Conservation (phyloP, 2,797 vertebrate genomes). For the Pipistrellus pygmaeus region DNA sequence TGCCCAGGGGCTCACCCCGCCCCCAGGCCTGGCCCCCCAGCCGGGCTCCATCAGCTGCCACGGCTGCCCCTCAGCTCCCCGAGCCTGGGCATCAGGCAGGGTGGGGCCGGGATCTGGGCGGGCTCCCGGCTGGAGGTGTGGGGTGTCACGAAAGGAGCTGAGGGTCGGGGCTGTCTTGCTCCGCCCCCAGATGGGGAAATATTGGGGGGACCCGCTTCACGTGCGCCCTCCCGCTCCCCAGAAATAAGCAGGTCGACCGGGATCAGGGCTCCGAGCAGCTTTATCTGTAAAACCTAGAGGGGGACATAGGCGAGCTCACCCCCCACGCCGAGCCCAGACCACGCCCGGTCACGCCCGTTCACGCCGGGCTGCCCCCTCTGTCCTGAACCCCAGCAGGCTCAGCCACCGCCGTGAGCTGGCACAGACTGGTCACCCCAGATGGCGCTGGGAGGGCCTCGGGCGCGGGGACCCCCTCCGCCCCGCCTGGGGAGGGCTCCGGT, state of each 20-base stretch:
- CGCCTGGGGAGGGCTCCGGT: rapidly evolving
- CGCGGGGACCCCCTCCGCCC: too few species aligned
- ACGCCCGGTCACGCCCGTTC: too few species aligned
- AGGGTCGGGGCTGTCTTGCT: neutral
- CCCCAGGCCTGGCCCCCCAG: neutral
- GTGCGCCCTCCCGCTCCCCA: neutral
- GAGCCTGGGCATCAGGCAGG: neutral
- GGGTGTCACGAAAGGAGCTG: too few species aligned
- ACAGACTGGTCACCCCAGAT: neutral
- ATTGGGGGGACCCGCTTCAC: neutral
- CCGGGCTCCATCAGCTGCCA: neutral
- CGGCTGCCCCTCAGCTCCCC: neutral
- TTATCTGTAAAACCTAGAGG: neutral
- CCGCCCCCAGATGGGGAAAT: neutral
- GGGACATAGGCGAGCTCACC: neutral
- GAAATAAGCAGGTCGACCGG: too few species aligned
- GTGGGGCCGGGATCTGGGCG: neutral
- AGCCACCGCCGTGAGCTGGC: neutral
- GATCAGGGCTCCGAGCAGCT: neutral
- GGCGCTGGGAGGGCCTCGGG: too few species aligned
- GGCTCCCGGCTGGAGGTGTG: neutral
- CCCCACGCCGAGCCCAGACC: neutral
- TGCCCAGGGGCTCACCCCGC: too few species aligned
- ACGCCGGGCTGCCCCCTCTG: neutral
- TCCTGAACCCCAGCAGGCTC: neutral